Percentiles rank a stretch among this genome's conserved stretches.
Conservation (phyloP, 2,888 invertebrate species). For the Dynastes tityus region DNA sequence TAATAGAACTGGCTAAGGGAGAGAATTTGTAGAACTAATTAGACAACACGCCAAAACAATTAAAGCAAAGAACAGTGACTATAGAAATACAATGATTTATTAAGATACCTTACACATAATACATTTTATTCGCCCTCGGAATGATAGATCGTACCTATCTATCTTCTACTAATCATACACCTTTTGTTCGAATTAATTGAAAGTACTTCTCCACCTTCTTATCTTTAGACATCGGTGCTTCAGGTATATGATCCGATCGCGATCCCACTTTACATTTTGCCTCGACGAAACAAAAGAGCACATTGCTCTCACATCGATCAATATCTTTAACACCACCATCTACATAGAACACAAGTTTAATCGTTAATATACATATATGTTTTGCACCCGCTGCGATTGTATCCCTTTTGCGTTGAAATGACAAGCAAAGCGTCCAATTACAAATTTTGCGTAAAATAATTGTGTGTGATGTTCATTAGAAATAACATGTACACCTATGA, state of each 20-base stretch:
- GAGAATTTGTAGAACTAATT: too few species aligned
- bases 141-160: not conserved
- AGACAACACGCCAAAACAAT: too few species aligned
- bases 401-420: not conserved
- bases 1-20: too few species aligned
- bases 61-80: too few species aligned
- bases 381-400: not conserved
- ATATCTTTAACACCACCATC: not conserved
- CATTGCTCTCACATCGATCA: conserved; percentile 2
- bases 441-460: too few species aligned
- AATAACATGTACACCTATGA: too few species aligned
- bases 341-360: not conserved
- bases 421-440: too few species aligned
- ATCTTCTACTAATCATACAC: conserved; percentile 3
- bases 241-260: not conserved
- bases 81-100: not conserved
- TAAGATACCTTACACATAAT: not conserved
- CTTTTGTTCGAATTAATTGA: conserved; percentile 8
- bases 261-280: not conserved
- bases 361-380: not conserved
- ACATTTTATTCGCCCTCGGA: not conserved
- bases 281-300: conserved; percentile 1
- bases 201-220: not conserved
- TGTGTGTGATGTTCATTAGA: too few species aligned
- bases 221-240: not conserved